Percentiles rank a stretch among this genome's conserved stretches.
phyloP scores from a whole-genome alignment of 2,797 vertebrate genomes.

The Sebastes aleutianus region DNA sequence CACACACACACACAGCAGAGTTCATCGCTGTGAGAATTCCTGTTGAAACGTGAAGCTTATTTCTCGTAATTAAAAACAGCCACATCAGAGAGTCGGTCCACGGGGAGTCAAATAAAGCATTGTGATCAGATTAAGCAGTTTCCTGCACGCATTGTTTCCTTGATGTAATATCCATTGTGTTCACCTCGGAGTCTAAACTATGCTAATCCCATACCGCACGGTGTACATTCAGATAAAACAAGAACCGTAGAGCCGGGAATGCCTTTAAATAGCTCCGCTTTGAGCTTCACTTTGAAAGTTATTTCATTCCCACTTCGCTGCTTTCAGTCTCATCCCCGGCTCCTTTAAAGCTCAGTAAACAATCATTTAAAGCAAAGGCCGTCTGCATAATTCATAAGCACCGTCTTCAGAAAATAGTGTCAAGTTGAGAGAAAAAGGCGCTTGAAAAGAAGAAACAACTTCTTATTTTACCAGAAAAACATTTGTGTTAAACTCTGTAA shows the following conservation, averaged over 20 bases:
- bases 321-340: neutral
- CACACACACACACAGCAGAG: neutral
- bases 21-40: neutral
- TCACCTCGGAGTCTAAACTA: slow-evolving; percentile 28
- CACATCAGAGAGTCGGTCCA: slow-evolving; percentile 9
- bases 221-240: neutral
- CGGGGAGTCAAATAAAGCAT: slow-evolving; percentile 12
- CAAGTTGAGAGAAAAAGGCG: neutral
- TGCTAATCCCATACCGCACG: slow-evolving; percentile 40
- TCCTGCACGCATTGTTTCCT: slow-evolving; percentile 8
- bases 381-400: slow-evolving; percentile 42
- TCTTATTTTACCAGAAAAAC: slow-evolving; percentile 11
- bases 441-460: slow-evolving; percentile 1
- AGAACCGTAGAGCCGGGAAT: neutral
- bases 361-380: slow-evolving; percentile 33
- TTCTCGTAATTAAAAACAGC: slow-evolving; percentile 37
- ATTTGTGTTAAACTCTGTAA: neutral
- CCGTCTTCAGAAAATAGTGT: slow-evolving; percentile 29
- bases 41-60: slow-evolving; percentile 18
- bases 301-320: slow-evolving; percentile 15
- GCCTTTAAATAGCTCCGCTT: slow-evolving; percentile 6
- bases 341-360: slow-evolving; percentile 32
- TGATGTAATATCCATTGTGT: slow-evolving; percentile 16
- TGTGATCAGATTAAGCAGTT: slow-evolving; percentile 33
- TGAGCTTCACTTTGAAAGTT: slow-evolving; percentile 32